These are phyloP conservation scores for Ophioderma brevispina DNA, from an alignment of 35 echinoderm and acorn worm genomes.

Conservation along the genomic window DNA sequence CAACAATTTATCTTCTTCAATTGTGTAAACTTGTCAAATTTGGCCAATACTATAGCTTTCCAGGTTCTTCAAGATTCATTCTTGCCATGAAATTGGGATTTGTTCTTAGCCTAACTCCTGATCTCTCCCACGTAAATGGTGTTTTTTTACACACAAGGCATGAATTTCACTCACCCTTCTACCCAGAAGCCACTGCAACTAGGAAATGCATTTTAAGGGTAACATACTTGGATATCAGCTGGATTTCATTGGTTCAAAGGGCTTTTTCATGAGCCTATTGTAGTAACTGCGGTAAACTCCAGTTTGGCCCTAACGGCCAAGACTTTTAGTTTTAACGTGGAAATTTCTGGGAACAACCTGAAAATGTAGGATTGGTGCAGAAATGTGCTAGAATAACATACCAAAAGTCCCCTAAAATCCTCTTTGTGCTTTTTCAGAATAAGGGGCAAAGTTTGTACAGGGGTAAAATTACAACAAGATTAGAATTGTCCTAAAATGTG, in stretches of 20 bases:
- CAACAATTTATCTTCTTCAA: not conserved
- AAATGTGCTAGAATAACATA: no score
- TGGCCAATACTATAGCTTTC: not conserved
- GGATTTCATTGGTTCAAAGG: not conserved
- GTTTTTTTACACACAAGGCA: not conserved
- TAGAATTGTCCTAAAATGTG: no score
- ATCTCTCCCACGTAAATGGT: not conserved
- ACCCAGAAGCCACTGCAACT: not conserved
- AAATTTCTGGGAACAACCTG: no score
- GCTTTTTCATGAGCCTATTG: not conserved
- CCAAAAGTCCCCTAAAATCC: no score
- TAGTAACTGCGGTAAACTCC: not conserved
- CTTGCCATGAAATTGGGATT: not conserved
- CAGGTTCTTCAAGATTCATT: not conserved
- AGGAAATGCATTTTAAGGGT: not conserved
- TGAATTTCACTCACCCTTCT: not conserved
- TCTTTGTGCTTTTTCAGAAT: no score
- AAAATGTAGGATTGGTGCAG: no score
- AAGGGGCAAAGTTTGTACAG: no score
- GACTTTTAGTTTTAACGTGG: no score
- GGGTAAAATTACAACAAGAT: no score
- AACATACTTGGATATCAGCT: not conserved
- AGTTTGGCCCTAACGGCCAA: not conserved
- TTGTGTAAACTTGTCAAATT: not conserved
- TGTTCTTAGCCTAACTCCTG: not conserved